Conservation (phyloP, 1,140 invertebrate species). For the Drosophila kurseongensis region DNA sequence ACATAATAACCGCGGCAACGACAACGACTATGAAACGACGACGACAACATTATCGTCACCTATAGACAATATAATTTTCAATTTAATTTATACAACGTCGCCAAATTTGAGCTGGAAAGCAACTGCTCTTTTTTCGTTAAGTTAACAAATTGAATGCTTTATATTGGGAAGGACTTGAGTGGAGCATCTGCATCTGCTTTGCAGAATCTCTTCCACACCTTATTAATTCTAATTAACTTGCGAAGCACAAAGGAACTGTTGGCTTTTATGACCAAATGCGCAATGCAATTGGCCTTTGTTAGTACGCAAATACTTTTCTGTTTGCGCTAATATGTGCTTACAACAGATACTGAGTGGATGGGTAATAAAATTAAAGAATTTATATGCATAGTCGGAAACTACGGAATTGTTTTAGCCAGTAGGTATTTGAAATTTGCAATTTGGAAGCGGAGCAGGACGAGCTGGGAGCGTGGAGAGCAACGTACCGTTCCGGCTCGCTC, state of each 20-base stretch:
- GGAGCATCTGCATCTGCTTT: conserved; percentile 15
- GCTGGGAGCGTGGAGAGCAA: conserved; percentile 8
- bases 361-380: conserved; percentile 48
- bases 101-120: conserved; percentile 44
- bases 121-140: background rate
- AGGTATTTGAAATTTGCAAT: background rate
- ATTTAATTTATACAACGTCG: conserved; percentile 73
- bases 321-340: background rate
- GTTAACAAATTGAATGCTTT: conserved; percentile 12
- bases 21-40: conserved; percentile 6
- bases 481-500: conserved; percentile 71
- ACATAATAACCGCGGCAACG: conserved; percentile 56
- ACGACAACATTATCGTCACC: conserved; percentile 80
- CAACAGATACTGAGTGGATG: conserved; percentile 25
- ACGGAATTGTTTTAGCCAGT: conserved; percentile 1
- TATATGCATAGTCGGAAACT: conserved; percentile 8
- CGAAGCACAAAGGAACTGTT: conserved; percentile 4
- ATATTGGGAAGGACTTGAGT: background rate
- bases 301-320: conserved; percentile 7
- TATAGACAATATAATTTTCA: conserved; percentile 81
- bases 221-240: conserved; percentile 43
- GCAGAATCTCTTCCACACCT: conserved; percentile 35
- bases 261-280: conserved; percentile 27
- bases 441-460: conserved; percentile 4
- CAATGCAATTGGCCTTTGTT: conserved; percentile 48